Conservation (phyloP, 2,888 invertebrate species). For the Cosmia trapezina region DNA sequence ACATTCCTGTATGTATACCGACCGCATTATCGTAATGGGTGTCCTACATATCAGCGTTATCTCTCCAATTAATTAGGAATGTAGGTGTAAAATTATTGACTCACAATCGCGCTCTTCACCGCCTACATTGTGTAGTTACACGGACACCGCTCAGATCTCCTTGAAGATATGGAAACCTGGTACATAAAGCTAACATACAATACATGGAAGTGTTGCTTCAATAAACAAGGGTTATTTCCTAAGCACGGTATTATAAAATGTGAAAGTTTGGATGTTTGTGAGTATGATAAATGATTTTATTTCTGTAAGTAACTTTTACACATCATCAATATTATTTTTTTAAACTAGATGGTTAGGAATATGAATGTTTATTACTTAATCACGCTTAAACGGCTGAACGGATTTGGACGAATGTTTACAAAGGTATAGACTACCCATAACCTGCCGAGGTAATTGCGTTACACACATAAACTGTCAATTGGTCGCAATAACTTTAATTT, state of each 20-base stretch:
- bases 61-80: conserved; percentile 50
- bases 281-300: no score
- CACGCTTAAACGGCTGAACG: not conserved
- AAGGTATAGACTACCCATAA: not conserved
- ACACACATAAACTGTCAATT: no score
- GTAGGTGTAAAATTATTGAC: conserved; percentile 51
- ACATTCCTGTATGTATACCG: conserved; percentile 19
- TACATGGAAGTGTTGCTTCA: conserved; percentile 1
- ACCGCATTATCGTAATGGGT: conserved; percentile 37
- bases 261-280: no score
- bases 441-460: not conserved
- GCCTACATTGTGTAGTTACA: conserved; percentile 22
- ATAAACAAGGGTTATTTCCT: conserved; percentile 1
- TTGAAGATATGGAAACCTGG: conserved; percentile 36
- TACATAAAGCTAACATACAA: conserved; percentile 12
- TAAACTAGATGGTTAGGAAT: no score
- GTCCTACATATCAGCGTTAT: conserved; percentile 42
- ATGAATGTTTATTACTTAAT: not conserved
- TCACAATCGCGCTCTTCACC: conserved; percentile 19
- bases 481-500: no score
- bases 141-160: conserved; percentile 24
- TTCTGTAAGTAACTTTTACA: no score
- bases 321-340: no score
- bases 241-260: not conserved
- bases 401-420: not conserved